Evolutionary conservation across 2,797 vertebrate species (phyloP), one percentile per base, ranked within the genome.

Genomic region (Valencia hispanica): DNA sequence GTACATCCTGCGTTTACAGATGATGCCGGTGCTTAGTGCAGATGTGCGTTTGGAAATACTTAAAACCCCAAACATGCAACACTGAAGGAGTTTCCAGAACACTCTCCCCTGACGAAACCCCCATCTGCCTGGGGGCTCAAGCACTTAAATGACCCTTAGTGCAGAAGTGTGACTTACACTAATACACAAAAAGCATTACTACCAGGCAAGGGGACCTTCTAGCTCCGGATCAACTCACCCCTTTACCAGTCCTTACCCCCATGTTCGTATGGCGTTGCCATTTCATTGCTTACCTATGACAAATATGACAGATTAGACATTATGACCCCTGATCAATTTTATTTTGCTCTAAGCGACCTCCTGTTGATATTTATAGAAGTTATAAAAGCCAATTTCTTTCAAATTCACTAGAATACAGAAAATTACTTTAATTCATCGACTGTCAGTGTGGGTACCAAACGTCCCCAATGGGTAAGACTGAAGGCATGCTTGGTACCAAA

Each of bases 11-110:
- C 69, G 72, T 72, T 57, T 66, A 68, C 43, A 48, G 32, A 47
- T 20, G n/a, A 47, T 45, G 61, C 59, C 36, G 47, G 41, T 32
- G 45, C 75, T 36, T 14, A 22, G 41, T 45, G 74, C 87, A 86
- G 86, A 85, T 32, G 66, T 69, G 88, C 73, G 84, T 88, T 93
- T 93, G 87, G 90, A 93, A 93, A 92, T 92, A 91, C 91, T 93
- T 92, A 89, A 78, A 93, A 84, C 76, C 78, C 75, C 78, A 87
- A 74, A 88, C 81, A 81, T 70, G 27, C 57, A 68, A 27, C 34
- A n/a, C 34, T 2, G 18, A 39, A 71, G n/a, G n/a, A n/a, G n/a
- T n/a, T n/a, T n/a, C n/a, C n/a, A n/a, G n/a, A n/a, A n/a, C n/a
- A n/a, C n/a, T n/a, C n/a, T n/a, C n/a, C n/a, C n/a, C n/a, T n/a